Conservation (phyloP, 2,113 vertebrate genomes). For the Eptatretus burgeri region DNA sequence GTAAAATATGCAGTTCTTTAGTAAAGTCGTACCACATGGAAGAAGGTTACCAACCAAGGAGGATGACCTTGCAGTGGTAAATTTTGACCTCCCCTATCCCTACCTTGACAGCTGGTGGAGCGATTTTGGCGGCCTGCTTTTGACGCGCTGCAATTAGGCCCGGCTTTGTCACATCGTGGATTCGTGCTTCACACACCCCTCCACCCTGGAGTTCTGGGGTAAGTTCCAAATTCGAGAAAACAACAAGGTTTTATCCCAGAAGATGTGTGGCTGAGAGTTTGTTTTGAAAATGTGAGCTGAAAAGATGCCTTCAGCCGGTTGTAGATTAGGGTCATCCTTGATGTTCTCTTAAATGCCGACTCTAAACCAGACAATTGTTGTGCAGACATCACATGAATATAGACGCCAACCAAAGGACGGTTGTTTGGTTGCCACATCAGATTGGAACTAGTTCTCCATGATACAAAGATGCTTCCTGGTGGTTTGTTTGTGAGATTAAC, state of each 20-base stretch:
- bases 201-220: constrained; percentile 28
- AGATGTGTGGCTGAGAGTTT: too few relatives aligned
- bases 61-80: neutral
- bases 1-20: neutral
- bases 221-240: constrained; percentile 9
- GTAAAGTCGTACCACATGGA: neutral
- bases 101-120: constrained; percentile 19
- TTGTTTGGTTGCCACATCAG: too few relatives aligned
- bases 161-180: constrained; percentile 19
- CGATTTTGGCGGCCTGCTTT: constrained; percentile 35
- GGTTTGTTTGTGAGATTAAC: too few relatives aligned
- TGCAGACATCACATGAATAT: neutral
- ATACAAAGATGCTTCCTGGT: too few relatives aligned
- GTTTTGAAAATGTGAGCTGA: too few relatives aligned
- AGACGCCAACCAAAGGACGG: neutral
- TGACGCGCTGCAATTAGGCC: constrained; percentile 26
- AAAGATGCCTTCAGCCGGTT: neutral
- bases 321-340: neutral
- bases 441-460: too few relatives aligned
- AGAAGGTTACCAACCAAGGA: neutral
- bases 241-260: too few relatives aligned
- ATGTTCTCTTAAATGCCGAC: neutral
- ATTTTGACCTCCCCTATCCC: neutral
- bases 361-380: neutral
- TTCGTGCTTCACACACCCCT: constrained; percentile 22